Conservation (phyloP, 2,888 invertebrate genomes). For the Mesochorus sp. region DNA sequence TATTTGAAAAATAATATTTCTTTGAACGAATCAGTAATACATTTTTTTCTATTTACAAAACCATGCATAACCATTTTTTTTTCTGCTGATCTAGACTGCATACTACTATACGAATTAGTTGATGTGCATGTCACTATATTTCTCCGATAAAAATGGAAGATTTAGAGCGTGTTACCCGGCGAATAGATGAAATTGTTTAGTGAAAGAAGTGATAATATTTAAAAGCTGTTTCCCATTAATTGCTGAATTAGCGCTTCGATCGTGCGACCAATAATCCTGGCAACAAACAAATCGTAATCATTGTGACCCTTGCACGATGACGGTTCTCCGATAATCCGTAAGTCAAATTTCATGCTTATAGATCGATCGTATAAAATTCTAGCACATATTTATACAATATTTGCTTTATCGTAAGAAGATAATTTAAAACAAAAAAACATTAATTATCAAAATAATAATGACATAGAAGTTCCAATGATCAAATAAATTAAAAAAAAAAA, state of each 20-base stretch:
- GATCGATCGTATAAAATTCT: no score
- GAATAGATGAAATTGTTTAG: slow-evolving; percentile 46
- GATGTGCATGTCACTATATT: slow-evolving; percentile 55
- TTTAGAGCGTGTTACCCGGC: slow-evolving; percentile 34
- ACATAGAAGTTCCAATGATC: no score
- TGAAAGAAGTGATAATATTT: neutral
- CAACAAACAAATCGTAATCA: slow-evolving; percentile 36
- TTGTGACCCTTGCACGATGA: slow-evolving; percentile 43
- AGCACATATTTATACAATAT: no score
- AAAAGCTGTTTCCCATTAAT: slow-evolving; percentile 17
- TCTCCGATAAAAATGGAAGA: slow-evolving; percentile 15
- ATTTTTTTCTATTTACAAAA: neutral
- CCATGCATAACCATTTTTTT: slow-evolving; percentile 3
- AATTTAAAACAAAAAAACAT: no score
- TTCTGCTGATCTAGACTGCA: slow-evolving; percentile 1
- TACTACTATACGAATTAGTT: slow-evolving; percentile 36
- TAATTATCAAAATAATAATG: no score
- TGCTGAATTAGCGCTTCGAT: slow-evolving; percentile 40
- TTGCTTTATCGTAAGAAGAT: no score
- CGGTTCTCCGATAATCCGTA: slow-evolving; percentile 2
- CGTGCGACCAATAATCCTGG: slow-evolving; percentile 37
- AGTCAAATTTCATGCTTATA: no score
- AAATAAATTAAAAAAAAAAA: no score
- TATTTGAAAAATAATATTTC: neutral
- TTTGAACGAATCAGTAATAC: neutral